Percentiles rank a stretch among this genome's conserved stretches.
These are phyloP conservation scores for Silurus meridionalis DNA, from an alignment of 2,113 vertebrate species.

Conservation along the genomic window DNA sequence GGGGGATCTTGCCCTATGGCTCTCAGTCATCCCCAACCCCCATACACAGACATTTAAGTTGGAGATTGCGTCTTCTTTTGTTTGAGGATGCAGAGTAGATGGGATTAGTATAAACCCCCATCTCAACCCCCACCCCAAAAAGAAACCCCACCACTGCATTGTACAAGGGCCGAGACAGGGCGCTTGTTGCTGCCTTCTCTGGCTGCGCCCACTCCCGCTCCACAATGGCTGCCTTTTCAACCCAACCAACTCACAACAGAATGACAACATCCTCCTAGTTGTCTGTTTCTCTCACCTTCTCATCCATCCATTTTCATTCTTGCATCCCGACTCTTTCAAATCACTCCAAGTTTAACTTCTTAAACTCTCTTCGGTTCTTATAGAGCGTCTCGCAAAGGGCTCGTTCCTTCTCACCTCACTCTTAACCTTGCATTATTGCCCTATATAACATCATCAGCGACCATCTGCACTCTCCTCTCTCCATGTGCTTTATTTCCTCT, in stretches of 20 bases:
- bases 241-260: slow-evolving; percentile 68
- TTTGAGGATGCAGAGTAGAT: slow-evolving; percentile 62
- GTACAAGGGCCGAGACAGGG: slow-evolving; percentile 65
- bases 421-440: neutral
- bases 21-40: slow-evolving; percentile 60
- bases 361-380: neutral
- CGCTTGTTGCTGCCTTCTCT: slow-evolving; percentile 79
- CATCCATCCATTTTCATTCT: slow-evolving; percentile 30
- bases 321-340: slow-evolving; percentile 47
- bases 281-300: slow-evolving; percentile 48
- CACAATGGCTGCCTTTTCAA: slow-evolving; percentile 74
- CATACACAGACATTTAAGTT: slow-evolving; percentile 67
- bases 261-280: slow-evolving; percentile 30
- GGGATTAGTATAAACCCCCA: slow-evolving; percentile 51
- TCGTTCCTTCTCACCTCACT: neutral
- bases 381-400: neutral
- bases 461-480: too few species aligned
- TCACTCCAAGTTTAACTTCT: slow-evolving; percentile 43
- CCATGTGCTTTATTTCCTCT: neutral
- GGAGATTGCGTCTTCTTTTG: slow-evolving; percentile 71
- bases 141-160: slow-evolving; percentile 73
- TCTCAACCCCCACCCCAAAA: slow-evolving; percentile 11
- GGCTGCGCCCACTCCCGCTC: slow-evolving; percentile 68
- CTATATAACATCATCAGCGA: neutral
- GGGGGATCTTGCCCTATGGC: slow-evolving; percentile 51